Conservation (phyloP, 2,797 vertebrate genomes). For the Acanthornis magna region DNA sequence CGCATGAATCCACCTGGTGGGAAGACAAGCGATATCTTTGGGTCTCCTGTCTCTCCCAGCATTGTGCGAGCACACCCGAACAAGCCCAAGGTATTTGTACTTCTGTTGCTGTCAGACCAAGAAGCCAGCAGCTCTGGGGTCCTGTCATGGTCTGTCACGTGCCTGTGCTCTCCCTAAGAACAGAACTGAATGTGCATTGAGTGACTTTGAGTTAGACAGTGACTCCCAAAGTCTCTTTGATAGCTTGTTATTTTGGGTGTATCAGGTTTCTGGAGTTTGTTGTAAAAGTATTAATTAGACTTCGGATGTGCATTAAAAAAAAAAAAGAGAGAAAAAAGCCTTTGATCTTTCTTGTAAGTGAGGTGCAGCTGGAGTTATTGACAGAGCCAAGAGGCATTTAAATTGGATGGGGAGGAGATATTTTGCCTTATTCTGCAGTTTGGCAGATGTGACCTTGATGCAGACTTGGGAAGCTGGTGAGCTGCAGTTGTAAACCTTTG, state of each 20-base stretch:
- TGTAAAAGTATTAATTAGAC: not conserved
- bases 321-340: not conserved
- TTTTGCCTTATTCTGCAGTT: not conserved
- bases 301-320: not conserved
- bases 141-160: not conserved
- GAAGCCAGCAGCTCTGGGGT: not conserved
- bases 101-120: not conserved
- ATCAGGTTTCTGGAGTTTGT: not conserved
- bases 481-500: not conserved
- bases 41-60: constrained; percentile 69
- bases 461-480: not conserved
- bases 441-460: not conserved
- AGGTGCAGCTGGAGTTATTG: not conserved
- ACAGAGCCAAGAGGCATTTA: not conserved
- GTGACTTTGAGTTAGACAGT: not conserved
- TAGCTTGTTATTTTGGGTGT: not conserved
- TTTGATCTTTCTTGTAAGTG: not conserved
- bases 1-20: constrained; percentile 80
- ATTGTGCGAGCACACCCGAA: constrained; percentile 83
- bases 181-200: not conserved
- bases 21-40: constrained; percentile 84
- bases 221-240: not conserved
- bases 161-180: not conserved
- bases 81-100: constrained; percentile 88
- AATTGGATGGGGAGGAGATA: not conserved